Base-by-base conservation (phyloP, 2,888 invertebrate species). In the Lithophane semibrunnea region DNA sequence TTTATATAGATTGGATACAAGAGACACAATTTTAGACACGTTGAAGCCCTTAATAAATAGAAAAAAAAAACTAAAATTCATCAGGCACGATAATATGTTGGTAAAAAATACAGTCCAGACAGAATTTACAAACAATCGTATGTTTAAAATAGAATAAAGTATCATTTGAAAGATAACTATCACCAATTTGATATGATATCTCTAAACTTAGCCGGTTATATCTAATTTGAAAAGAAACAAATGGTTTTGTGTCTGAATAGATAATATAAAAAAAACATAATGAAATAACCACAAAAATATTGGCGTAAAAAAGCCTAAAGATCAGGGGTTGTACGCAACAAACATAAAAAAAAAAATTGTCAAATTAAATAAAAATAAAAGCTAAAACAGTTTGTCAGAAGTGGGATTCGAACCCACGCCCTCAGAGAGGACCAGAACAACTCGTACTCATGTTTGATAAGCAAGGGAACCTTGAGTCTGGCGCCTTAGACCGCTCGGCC, bases 401-500 rank as follows among this genome's bases (percentile, higher is more conserved):
- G 37, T 63, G 63, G 66, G 66, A 80, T 81, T 75, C n/a, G 74
- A 79, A 78, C 79, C 72, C 64, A 72, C 73, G 56, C 80, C 79
- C 79, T 79, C 77, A 64, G 63, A 78, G 72, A 64, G 71, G 77
- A 78, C 71, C 56, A 78, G 77, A 71, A 64, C 71, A 79, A 52
- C 72, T 79, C 79, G 10, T 2, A 58, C 79, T 64, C 49, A 58
- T 29, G 10, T 64, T 64, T 37, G 73, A 65, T 78, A 8, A 79
- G 58, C 65, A 73, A 79, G 78, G 73, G 2, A 73, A 4, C 80
- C 73, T 79, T 79, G 54, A 79, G 77, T 71, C 60, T 77, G 77
- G 77, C 78, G 77, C 77, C 78, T 77, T 77, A 77, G 77, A 77
- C 77, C 77, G 77, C 77, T 77, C 78, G 77, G 78, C 77, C 78